Evolutionary conservation across 53 echinoderm and acorn worm species (phyloP), one percentile per base, ranked within the genome.

Genomic region (Astropecten irregularis): DNA sequence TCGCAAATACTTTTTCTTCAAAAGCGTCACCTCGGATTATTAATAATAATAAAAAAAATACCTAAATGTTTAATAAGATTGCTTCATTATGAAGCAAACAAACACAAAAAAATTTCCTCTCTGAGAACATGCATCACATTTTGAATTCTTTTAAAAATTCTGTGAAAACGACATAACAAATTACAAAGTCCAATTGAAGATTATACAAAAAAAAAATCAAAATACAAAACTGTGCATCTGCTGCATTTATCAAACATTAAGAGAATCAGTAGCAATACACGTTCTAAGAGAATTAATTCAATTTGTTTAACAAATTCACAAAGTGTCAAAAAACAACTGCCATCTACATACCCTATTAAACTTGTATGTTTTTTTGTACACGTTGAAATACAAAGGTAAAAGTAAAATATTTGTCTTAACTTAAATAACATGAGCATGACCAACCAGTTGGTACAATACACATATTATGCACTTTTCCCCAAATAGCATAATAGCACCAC

Each of bases 401-500:
- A 37, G 28, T 37, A 66, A 29, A 15, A 6, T n/a, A 66, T 33
- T 9, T 29, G 31, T 46, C 28, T 46, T 46, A 49, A 73, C 54
- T 27, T 39, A 55, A n/a, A 58, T 37, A 39, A 74, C 51, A 47
- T 74, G 74, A 50, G 42, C 42, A 42, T 40, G 74, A 55, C 74
- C 74, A 74, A 74, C 74, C 57, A 39, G 39, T 56, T 57, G 74
- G 40, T 55, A 22, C 74, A 56, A 36, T 51, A 40, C 74, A 39
- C 57, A 57, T 64, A 23, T 16, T 52, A n/a, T n/a, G 19, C 69
- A 46, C 18, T 26, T 36, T 18, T 36, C 42, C 36, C 20, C 33
- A 38, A 21, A 38, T 67, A 38, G 38, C 38, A 71, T 71, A 74
- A 74, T 74, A 74, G 74, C 74, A 74, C 74, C 74, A 74, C 52